Conservation (phyloP, 2,113 vertebrate genomes). For the Dasyornis broadbenti region DNA sequence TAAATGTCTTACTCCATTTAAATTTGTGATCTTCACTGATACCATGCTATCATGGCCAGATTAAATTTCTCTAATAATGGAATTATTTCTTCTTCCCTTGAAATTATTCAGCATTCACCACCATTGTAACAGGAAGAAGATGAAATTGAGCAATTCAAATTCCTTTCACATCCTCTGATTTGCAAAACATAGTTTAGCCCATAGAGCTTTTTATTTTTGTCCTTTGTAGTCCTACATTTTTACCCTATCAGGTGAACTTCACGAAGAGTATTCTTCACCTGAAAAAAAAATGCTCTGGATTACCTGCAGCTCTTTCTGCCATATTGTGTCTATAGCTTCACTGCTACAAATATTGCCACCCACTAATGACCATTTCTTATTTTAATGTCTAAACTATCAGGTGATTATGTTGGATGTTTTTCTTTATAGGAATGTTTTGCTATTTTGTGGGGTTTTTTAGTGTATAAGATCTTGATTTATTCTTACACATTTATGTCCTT, state of each 20-base stretch:
- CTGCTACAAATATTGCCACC: not conserved
- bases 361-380: not conserved
- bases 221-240: not conserved
- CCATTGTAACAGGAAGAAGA: not conserved
- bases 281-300: not conserved
- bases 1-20: not conserved
- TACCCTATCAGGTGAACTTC: not conserved
- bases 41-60: not conserved
- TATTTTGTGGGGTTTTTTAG: not conserved
- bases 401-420: not conserved
- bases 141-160: not conserved
- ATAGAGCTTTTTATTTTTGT: not conserved
- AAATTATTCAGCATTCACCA: not conserved
- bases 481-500: not conserved
- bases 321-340: not conserved
- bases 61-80: not conserved
- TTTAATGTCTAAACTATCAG: not conserved
- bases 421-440: not conserved
- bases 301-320: not conserved
- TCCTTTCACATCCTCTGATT: not conserved
- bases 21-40: not conserved
- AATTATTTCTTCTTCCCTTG: not conserved
- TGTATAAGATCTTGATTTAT: not conserved
- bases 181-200: not conserved
- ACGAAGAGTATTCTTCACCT: not conserved